Evolutionary conservation across 2,797 vertebrate species (phyloP).

Genomic region (Tapera naevia): DNA sequence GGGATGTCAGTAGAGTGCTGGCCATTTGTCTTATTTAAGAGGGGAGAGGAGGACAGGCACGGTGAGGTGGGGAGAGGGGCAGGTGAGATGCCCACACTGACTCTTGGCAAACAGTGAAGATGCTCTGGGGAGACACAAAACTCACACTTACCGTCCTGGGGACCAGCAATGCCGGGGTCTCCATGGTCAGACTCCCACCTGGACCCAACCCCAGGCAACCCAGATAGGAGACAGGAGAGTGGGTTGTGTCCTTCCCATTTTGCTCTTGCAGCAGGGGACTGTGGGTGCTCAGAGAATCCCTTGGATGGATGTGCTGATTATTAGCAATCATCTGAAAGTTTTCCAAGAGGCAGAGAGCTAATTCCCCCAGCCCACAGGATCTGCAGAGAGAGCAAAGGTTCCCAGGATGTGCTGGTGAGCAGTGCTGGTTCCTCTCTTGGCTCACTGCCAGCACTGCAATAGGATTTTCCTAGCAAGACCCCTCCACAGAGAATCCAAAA

Average conservation of each 20-base stretch:
- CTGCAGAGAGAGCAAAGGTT: neutral
- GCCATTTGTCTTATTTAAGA: neutral
- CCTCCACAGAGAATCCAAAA: neutral
- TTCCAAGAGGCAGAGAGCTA: neutral
- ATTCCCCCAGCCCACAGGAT: accelerated
- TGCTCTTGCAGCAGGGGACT: neutral
- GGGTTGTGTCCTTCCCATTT: neutral
- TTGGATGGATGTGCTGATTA: neutral
- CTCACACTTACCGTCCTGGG: neutral
- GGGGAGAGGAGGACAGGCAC: neutral
- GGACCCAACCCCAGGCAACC: neutral
- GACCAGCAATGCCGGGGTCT: neutral
- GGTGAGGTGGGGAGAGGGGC: neutral
- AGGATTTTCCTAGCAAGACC: slow-evolving; percentile 11
- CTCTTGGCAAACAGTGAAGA: neutral
- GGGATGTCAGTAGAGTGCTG: neutral
- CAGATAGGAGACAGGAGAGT: neutral
- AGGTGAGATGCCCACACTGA: accelerated
- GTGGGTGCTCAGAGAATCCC: neutral
- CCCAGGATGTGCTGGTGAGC: neutral
- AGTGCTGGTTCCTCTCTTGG: neutral
- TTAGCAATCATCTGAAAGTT: slow-evolving; percentile 8
- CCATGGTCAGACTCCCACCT: neutral
- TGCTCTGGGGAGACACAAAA: neutral
- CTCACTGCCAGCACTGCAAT: neutral